Conservation (phyloP, 2,888 invertebrate species). For the Tupiocoris notatus region DNA sequence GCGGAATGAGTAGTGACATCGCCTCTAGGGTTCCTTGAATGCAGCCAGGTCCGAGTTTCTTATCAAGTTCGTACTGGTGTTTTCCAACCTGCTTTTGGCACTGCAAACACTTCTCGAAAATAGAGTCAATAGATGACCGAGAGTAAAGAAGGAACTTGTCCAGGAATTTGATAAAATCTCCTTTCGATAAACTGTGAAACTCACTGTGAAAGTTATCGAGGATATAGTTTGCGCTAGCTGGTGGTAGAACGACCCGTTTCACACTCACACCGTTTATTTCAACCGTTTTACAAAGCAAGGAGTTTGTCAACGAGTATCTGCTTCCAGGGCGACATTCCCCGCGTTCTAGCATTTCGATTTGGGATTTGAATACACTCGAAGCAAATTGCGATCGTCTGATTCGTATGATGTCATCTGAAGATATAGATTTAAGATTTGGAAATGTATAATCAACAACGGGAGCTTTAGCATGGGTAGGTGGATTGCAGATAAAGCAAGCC, state of each 20-base stretch:
- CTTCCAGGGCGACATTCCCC: slow-evolving; percentile 10
- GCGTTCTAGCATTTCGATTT: slow-evolving; percentile 9
- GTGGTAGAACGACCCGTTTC: slow-evolving; percentile 2
- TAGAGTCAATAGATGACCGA: too few species aligned
- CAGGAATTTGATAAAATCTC: neutral
- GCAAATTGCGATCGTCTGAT: slow-evolving; percentile 6
- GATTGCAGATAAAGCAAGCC: neutral
- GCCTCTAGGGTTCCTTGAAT: too few species aligned
- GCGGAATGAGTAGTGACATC: too few species aligned
- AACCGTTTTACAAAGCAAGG: slow-evolving; percentile 8
- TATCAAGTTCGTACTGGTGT: too few species aligned
- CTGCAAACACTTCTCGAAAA: too few species aligned
- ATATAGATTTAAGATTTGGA: neutral
- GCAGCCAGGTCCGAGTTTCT: too few species aligned
- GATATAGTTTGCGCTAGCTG: neutral
- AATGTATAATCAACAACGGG: neutral
- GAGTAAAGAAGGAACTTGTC: too few species aligned
- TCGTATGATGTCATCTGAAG: neutral
- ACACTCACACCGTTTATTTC: neutral
- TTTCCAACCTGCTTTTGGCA: too few species aligned
- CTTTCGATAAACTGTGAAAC: neutral
- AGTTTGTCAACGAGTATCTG: slow-evolving; percentile 8
- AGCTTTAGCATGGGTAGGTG: neutral
- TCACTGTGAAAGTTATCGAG: neutral
- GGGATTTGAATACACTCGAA: slow-evolving; percentile 16